Conservation (phyloP, 2,797 vertebrate species). For the Siniperca obscura region DNA sequence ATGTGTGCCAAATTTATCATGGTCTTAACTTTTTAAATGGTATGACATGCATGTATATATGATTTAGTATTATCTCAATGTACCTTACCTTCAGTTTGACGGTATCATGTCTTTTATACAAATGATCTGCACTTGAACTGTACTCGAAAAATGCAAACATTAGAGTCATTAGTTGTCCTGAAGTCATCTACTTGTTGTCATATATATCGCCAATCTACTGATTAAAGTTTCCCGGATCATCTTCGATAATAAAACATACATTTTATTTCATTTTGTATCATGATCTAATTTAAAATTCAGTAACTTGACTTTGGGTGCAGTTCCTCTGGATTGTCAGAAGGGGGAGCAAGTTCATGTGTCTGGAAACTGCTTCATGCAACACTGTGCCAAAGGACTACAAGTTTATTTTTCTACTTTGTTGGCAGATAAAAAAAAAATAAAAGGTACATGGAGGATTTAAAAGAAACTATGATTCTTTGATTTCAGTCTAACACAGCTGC, state of each 20-base stretch:
- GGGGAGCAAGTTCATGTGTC: constrained; percentile 38
- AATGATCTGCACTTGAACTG: constrained; percentile 41
- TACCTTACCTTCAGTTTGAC: constrained; percentile 18
- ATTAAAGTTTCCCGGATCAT: constrained; percentile 34
- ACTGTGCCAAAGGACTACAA: not conserved
- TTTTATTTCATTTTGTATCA: constrained; percentile 5
- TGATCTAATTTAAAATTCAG: not conserved
- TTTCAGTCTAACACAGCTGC: not conserved
- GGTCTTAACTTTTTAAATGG: constrained; percentile 41
- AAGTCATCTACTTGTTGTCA: constrained; percentile 30
- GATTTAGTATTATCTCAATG: constrained; percentile 22
- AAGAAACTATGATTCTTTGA: not conserved
- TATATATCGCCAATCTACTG: constrained; percentile 30
- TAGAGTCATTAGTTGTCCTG: not conserved
- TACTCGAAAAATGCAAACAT: constrained; percentile 27
- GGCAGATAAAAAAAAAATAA: not conserved
- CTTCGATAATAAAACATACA: constrained; percentile 12
- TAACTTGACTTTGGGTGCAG: constrained; percentile 18
- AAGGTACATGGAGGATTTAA: not conserved
- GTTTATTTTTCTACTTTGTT: constrained; percentile 18
- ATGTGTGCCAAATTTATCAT: constrained; percentile 29
- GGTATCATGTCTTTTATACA: constrained; percentile 29
- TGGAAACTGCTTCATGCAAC: not conserved
- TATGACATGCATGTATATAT: constrained; percentile 25
- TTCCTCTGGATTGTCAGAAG: constrained; percentile 56